phyloP scores from a whole-genome alignment of 2,113 vertebrate genomes.

The Oryzias javanicus region DNA sequence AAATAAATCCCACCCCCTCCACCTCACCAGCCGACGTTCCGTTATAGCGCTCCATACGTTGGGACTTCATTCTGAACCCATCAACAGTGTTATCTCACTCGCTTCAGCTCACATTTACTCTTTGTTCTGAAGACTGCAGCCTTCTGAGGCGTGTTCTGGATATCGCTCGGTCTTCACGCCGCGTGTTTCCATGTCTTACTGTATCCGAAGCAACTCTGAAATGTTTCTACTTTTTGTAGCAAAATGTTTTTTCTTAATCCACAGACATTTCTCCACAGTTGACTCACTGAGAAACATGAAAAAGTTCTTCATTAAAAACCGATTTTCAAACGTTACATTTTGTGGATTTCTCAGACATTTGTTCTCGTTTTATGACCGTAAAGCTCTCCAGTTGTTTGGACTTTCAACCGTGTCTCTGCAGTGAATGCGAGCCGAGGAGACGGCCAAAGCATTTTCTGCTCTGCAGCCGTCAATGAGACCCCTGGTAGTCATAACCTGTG shows the following conservation, averaged over 20 bases:
- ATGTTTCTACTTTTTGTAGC: not conserved
- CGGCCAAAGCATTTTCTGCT: not conserved
- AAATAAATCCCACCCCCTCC: slow-evolving; percentile 27
- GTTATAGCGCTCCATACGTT: slow-evolving; percentile 19
- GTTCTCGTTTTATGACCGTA: no score
- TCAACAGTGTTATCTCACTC: slow-evolving; percentile 29
- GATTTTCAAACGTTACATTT: no score
- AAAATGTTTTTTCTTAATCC: not conserved
- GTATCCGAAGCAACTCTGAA: no score
- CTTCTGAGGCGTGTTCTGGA: not conserved
- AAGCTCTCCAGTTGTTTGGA: no score
- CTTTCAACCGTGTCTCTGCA: not conserved
- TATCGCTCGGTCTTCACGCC: not conserved
- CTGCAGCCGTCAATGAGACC: not conserved
- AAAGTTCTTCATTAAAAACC: no score
- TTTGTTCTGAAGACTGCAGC: not conserved
- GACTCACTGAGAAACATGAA: no score
- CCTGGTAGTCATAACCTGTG: not conserved
- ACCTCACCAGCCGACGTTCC: slow-evolving; percentile 3
- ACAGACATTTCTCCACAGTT: not conserved
- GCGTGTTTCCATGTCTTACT: slow-evolving; percentile 30
- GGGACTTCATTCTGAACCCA: slow-evolving; percentile 35
- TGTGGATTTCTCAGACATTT: no score
- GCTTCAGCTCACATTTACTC: not conserved
- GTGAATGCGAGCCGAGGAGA: not conserved